phyloP scores from a whole-genome alignment of 2,113 vertebrate genomes.

The Pseudopipra pipra region DNA sequence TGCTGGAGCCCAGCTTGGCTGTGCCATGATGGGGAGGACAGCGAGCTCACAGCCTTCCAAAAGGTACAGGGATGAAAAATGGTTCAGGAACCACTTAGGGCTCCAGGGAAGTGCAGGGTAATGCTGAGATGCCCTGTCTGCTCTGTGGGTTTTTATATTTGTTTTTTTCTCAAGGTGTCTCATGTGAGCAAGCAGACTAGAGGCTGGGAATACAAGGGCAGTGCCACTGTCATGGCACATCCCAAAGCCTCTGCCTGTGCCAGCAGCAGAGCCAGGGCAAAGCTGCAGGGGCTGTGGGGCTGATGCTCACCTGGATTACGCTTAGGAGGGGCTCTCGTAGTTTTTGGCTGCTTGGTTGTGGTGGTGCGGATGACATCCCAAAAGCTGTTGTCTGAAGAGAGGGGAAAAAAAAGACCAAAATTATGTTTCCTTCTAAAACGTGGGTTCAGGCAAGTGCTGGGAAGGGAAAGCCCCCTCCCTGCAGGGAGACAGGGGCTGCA shows the following conservation, averaged over 20 bases:
- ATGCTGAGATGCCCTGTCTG: neutral
- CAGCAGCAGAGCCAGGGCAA: neutral
- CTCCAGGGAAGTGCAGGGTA: neutral
- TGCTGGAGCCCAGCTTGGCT: accelerated
- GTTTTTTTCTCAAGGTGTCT: accelerated
- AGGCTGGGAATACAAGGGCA: neutral
- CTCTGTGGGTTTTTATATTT: accelerated
- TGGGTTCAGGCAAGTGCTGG: accelerated
- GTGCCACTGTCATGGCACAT: neutral
- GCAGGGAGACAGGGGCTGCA: neutral
- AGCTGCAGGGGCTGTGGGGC: neutral
- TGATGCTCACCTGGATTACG: slow-evolving; percentile 28
- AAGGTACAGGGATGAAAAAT: neutral
- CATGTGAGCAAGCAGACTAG: neutral
- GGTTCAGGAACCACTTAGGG: accelerated
- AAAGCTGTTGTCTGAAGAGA: neutral
- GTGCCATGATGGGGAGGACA: neutral
- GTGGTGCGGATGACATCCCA: slow-evolving; percentile 58
- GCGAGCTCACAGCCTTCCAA: neutral
- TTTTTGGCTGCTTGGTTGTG: slow-evolving; percentile 67
- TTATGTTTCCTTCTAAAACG: accelerated
- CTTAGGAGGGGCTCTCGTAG: slow-evolving; percentile 51
- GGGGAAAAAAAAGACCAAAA: neutral
- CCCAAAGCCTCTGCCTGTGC: neutral
- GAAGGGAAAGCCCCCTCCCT: neutral